Conservation (phyloP, 2,797 vertebrate species). For the Rachycentron canadum region DNA sequence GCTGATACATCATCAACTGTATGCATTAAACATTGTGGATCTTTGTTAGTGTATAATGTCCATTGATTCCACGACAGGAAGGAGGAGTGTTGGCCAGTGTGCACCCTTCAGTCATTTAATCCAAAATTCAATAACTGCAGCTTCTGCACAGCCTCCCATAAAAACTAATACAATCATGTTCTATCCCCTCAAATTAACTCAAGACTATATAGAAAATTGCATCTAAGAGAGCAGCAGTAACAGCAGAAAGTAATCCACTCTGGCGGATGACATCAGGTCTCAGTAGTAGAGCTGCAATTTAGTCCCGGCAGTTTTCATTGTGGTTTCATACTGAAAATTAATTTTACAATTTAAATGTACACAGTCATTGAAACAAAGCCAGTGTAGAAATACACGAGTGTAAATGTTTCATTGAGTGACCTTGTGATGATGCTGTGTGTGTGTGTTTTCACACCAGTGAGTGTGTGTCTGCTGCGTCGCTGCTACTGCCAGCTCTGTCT, state of each 20-base stretch:
- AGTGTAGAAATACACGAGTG: background rate
- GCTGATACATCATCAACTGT: background rate
- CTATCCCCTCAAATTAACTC: slow-evolving; percentile 9
- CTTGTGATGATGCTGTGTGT: no score
- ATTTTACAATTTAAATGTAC: background rate
- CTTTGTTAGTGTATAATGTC: slow-evolving; percentile 8
- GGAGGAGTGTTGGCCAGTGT: background rate
- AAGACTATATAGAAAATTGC: slow-evolving; percentile 17
- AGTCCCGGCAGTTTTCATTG: background rate
- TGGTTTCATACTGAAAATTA: background rate
- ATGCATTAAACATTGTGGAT: background rate
- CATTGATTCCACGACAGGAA: slow-evolving; percentile 17
- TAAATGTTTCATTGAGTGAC: background rate
- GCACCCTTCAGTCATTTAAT: slow-evolving; percentile 27
- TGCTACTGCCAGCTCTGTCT: no score
- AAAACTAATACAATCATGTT: slow-evolving; percentile 41
- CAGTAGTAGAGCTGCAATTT: background rate
- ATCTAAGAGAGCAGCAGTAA: slow-evolving; percentile 26
- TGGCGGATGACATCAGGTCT: slow-evolving; percentile 13
- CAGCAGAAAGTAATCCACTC: slow-evolving; percentile 1
- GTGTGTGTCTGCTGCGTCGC: no score
- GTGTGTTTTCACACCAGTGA: no score
- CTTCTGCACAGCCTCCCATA: slow-evolving; percentile 28
- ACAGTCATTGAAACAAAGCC: background rate
- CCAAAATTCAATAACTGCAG: slow-evolving; percentile 45